phyloP scores from a whole-genome alignment of 2,888 invertebrate species.

The Heteropelma amictum region DNA sequence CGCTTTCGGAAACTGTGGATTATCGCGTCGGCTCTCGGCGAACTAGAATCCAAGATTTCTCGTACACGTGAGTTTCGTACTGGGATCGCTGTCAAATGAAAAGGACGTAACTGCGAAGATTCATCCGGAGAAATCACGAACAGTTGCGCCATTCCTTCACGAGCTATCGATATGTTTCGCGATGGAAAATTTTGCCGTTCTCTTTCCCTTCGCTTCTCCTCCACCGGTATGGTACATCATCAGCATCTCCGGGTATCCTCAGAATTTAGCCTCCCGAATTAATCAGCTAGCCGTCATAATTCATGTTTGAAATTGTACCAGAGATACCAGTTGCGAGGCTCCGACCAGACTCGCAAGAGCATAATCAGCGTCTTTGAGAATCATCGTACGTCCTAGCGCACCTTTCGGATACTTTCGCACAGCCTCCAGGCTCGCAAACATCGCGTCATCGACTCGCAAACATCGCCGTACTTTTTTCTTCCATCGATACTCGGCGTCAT shows the following conservation, averaged over 20 bases:
- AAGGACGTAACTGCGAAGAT: background rate
- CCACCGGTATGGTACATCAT: background rate
- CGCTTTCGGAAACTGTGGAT: slow-evolving; percentile 62
- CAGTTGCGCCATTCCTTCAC: no score
- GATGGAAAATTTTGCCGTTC: no score
- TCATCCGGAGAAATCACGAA: no score
- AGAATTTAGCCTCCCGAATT: slow-evolving; percentile 58
- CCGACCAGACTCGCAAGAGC: no score
- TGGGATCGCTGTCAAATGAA: background rate
- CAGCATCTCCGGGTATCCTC: slow-evolving; percentile 48
- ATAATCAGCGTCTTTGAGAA: slow-evolving; percentile 35
- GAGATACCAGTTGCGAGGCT: no score
- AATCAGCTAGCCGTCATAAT: slow-evolving; percentile 62
- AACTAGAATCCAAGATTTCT: slow-evolving; percentile 51
- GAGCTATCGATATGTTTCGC: background rate
- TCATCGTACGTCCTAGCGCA: background rate
- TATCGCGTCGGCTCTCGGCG: slow-evolving; percentile 57
- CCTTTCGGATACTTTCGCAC: slow-evolving; percentile 3
- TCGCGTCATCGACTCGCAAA: background rate
- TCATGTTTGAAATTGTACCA: slow-evolving; percentile 61
- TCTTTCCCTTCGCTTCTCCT: background rate
- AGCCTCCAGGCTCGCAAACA: background rate
- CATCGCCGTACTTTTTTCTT: background rate
- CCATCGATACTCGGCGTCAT: no score
- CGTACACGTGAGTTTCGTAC: background rate